phyloP scores from a whole-genome alignment of 2,113 vertebrate species.

The Odontophorus gujanensis region DNA sequence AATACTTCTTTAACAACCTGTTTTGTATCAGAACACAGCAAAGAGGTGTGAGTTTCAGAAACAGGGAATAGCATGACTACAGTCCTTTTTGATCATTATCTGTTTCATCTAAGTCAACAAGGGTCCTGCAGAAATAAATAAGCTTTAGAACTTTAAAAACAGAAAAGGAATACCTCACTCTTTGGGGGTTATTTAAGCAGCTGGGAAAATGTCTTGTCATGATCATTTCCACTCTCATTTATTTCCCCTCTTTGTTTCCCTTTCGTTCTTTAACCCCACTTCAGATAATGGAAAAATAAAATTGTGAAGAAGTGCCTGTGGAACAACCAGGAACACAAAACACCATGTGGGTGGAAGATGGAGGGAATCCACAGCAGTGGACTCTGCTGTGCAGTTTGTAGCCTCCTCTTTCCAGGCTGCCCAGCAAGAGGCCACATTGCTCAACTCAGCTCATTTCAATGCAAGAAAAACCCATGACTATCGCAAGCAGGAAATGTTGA shows the following conservation, averaged over 20 bases:
- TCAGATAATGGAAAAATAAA: neutral
- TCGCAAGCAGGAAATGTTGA: conserved; percentile 38
- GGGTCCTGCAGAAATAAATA: neutral
- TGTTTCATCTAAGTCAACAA: neutral
- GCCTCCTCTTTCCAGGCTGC: neutral
- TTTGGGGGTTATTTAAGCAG: neutral
- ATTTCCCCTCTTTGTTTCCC: neutral
- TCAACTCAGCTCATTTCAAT: neutral
- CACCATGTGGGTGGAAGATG: neutral
- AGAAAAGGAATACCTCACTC: neutral
- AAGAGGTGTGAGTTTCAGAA: neutral
- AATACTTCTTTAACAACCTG: neutral
- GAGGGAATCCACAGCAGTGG: neutral
- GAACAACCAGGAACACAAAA: neutral
- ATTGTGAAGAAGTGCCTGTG: neutral
- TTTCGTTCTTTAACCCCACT: neutral
- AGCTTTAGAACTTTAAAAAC: neutral
- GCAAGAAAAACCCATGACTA: conserved; percentile 9
- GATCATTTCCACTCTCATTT: neutral
- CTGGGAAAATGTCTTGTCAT: neutral
- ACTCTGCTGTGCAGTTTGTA: neutral
- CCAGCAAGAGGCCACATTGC: neutral
- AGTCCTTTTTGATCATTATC: neutral
- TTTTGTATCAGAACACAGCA: neutral
- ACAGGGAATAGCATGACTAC: neutral